These are phyloP conservation scores for Polymixis lichenea DNA, from an alignment of 2,888 invertebrate genomes.

Conservation along the genomic window DNA sequence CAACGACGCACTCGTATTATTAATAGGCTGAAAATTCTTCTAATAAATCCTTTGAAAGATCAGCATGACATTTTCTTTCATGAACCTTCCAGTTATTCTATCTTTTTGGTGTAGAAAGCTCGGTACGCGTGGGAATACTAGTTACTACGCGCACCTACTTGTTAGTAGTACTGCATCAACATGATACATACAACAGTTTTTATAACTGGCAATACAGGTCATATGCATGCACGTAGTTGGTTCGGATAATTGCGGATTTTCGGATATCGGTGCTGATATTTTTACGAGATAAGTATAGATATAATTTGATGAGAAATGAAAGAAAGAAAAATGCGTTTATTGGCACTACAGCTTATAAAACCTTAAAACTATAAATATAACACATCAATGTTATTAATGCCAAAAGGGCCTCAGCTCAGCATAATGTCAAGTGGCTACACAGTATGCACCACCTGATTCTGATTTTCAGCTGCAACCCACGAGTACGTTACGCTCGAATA, in stretches of 20 bases:
- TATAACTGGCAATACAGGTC: constrained; percentile 46
- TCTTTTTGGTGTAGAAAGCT: constrained; percentile 62
- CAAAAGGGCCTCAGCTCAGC: too few relatives aligned
- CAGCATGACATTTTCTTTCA: neutral
- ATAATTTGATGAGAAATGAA: too few relatives aligned
- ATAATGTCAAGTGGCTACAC: too few relatives aligned
- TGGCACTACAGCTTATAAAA: too few relatives aligned
- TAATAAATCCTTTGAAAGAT: neutral
- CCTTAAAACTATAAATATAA: too few relatives aligned
- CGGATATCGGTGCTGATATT: constrained; percentile 23
- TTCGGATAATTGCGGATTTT: constrained; percentile 7
- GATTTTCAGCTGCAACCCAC: too few relatives aligned
- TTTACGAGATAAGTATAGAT: neutral
- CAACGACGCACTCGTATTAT: too few relatives aligned
- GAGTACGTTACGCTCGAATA: too few relatives aligned
- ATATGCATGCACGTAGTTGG: neutral
- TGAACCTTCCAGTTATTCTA: neutral
- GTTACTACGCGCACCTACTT: constrained; percentile 63
- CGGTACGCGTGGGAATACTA: constrained; percentile 73
- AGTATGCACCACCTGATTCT: too few relatives aligned
- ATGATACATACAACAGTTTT: constrained; percentile 60
- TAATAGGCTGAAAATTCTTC: neutral
- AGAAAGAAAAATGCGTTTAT: too few relatives aligned
- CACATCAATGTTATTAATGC: too few relatives aligned
- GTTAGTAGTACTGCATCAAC: constrained; percentile 36